Conservation (phyloP, 2,113 vertebrate species). For the Nycticorax nycticorax region DNA sequence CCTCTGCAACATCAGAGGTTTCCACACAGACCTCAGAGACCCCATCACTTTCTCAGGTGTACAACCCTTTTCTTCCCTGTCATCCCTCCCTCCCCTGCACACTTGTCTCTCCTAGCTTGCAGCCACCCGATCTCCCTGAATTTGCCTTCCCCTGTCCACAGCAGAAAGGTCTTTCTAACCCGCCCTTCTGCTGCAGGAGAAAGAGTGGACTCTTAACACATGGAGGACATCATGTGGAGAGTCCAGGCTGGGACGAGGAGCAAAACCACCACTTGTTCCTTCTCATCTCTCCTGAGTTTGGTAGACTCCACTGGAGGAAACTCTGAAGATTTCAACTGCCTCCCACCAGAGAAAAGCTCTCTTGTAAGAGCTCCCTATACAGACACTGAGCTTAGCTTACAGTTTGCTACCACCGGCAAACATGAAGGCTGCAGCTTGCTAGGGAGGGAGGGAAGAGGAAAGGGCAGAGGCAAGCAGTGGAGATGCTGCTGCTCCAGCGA, state of each 20-base stretch:
- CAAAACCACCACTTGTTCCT: neutral
- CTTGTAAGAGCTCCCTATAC: neutral
- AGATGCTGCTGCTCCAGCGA: neutral
- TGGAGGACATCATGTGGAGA: accelerated
- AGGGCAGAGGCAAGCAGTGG: neutral
- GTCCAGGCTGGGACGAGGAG: neutral
- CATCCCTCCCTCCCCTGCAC: neutral
- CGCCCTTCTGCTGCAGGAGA: neutral
- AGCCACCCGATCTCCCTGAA: neutral
- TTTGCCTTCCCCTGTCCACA: neutral
- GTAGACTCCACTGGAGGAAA: neutral
- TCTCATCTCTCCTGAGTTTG: neutral
- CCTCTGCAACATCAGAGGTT: neutral
- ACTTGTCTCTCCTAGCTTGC: neutral
- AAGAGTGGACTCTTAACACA: neutral
- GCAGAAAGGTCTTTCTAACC: neutral
- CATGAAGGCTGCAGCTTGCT: neutral
- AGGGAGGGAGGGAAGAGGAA: neutral
- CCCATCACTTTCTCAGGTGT: neutral
- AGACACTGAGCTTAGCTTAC: neutral
- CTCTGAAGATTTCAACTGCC: neutral
- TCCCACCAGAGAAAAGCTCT: neutral
- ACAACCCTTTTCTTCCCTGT: neutral
- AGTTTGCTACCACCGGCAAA: neutral
- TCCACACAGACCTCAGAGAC: neutral